These are phyloP conservation scores for Malurus elegans DNA, from an alignment of 2,113 vertebrate species.

Conservation along the genomic window DNA sequence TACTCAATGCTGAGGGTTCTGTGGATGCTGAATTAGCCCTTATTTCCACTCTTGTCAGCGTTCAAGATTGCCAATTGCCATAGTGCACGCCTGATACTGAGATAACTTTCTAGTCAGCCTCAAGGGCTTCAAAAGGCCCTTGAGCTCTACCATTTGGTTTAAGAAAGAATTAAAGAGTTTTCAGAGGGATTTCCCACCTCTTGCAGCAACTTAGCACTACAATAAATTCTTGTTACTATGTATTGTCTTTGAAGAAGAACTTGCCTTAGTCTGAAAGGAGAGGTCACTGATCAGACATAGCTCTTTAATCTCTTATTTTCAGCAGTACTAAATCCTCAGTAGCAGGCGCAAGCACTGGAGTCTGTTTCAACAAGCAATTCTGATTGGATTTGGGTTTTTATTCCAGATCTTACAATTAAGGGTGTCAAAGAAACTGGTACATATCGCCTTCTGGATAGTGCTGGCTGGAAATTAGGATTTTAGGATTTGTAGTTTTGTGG, in stretches of 20 bases:
- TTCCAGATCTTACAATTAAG: background rate
- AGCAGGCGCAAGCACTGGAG: background rate
- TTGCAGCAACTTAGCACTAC: background rate
- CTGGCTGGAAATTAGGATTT: background rate
- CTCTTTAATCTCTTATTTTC: background rate
- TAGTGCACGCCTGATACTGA: background rate
- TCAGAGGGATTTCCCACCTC: background rate
- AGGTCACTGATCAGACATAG: background rate
- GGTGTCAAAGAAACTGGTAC: background rate
- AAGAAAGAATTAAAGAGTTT: background rate
- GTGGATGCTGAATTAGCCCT: background rate
- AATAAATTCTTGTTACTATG: accelerated
- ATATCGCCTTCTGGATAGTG: background rate
- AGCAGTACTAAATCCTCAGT: background rate
- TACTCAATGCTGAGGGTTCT: background rate
- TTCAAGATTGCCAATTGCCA: background rate
- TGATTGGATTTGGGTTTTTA: background rate
- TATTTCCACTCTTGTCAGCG: background rate
- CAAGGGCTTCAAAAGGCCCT: background rate
- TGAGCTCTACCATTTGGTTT: background rate
- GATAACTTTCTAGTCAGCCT: background rate
- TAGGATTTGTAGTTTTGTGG: accelerated
- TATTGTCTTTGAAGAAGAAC: background rate
- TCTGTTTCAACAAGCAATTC: background rate
- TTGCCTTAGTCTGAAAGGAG: background rate